A percentile compares a stretch with the other conserved stretches of the same genome.
Evolutionary conservation across 2,888 invertebrate species (phyloP).

Genomic region (Mimumesa dahlbomi): DNA sequence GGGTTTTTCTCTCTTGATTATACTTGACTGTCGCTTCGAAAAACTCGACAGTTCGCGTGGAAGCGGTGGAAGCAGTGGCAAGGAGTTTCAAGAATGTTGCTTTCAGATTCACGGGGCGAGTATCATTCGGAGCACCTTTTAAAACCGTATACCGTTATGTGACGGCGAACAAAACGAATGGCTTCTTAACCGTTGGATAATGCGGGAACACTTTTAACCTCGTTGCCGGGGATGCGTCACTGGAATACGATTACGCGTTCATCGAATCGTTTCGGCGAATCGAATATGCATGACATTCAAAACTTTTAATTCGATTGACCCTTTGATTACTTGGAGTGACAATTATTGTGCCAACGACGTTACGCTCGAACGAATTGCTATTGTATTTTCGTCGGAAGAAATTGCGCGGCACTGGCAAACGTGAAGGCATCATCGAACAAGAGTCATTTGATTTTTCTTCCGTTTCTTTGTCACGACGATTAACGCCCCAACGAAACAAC

Average conservation of each 20-base stretch:
- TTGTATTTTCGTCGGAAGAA: not conserved
- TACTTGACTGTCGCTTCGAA: no score
- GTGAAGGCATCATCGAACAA: no score
- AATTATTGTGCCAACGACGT: conserved; percentile 16
- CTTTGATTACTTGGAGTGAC: conserved; percentile 4
- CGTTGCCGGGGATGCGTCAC: conserved; percentile 2
- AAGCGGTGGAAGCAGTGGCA: not conserved
- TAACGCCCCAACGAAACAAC: not conserved
- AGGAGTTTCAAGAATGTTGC: no score
- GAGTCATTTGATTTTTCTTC: conserved; percentile 25
- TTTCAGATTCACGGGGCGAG: no score
- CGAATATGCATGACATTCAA: not conserved
- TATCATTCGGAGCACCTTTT: no score
- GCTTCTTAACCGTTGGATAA: not conserved
- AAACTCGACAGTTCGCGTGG: no score
- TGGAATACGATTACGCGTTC: conserved; percentile 16
- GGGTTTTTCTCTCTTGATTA: no score
- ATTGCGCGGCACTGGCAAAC: not conserved
- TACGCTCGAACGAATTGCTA: not conserved
- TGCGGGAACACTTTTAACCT: not conserved
- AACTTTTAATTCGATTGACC: conserved; percentile 12
- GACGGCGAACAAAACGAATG: not conserved
- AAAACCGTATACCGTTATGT: not conserved
- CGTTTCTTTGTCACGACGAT: conserved; percentile 2
- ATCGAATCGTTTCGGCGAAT: not conserved